phyloP scores from a whole-genome alignment of 2,888 invertebrate species.

The Aleiodes testaceus region DNA sequence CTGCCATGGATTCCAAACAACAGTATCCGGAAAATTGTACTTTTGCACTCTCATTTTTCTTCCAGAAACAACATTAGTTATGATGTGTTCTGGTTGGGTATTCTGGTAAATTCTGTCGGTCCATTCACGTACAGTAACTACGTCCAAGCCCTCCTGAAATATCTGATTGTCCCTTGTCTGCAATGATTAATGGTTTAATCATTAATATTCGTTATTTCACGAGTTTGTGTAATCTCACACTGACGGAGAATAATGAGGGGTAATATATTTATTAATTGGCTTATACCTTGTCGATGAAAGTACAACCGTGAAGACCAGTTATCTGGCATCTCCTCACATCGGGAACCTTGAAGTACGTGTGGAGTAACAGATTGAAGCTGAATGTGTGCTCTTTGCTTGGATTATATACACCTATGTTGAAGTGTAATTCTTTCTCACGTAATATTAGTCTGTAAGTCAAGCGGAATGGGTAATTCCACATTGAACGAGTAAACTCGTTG shows the following conservation, averaged over 20 bases:
- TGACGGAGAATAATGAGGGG: not conserved
- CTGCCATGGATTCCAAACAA: conserved; percentile 98
- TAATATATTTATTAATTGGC: not conserved
- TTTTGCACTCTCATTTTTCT: conserved; percentile 94
- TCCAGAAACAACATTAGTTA: conserved; percentile 93
- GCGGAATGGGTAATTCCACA: conserved; percentile 97
- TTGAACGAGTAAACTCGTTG: conserved; percentile 91
- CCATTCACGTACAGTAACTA: conserved; percentile 92
- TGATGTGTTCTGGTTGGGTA: conserved; percentile 93
- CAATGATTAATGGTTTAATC: conserved; percentile 42
- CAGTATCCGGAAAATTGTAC: conserved; percentile 96
- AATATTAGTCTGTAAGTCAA: conserved; percentile 93
- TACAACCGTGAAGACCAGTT: conserved; percentile 92
- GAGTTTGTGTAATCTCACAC: conserved; percentile 4
- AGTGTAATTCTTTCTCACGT: conserved; percentile 92
- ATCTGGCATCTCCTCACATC: conserved; percentile 94
- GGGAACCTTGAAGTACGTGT: conserved; percentile 97
- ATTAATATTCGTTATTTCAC: conserved; percentile 7
- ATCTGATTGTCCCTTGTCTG: conserved; percentile 89
- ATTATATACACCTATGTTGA: conserved; percentile 94
- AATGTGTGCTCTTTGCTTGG: conserved; percentile 93
- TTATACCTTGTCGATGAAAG: conserved; percentile 90
- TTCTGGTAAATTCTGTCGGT: conserved; percentile 95
- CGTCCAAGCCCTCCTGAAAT: conserved; percentile 92
- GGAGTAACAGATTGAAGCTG: conserved; percentile 93